Percentiles rank a stretch among this genome's conserved stretches.
These are phyloP conservation scores for Odontocolon sp. DNA, from an alignment of 2,888 invertebrate genomes.

Conservation along the genomic window DNA sequence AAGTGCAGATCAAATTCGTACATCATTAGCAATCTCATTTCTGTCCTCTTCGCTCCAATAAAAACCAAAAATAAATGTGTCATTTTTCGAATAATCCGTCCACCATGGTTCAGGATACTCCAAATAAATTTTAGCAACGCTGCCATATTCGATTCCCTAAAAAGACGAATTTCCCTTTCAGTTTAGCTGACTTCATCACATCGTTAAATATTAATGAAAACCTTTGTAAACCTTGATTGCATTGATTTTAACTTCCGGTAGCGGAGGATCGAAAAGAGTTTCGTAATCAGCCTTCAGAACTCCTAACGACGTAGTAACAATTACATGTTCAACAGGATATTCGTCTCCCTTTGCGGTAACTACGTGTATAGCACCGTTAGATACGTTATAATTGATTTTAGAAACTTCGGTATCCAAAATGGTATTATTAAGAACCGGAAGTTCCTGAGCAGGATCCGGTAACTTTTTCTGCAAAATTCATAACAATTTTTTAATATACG, in stretches of 20 bases:
- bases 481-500: neutral
- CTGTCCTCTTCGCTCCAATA: constrained; percentile 83
- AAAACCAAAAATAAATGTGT: constrained; percentile 80
- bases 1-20: constrained; percentile 8
- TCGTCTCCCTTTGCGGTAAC: constrained; percentile 80
- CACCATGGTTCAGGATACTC: constrained; percentile 86
- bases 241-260: constrained; percentile 82
- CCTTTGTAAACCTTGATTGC: constrained; percentile 80
- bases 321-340: constrained; percentile 84
- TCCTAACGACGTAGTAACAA: constrained; percentile 87
- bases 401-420: constrained; percentile 68
- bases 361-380: constrained; percentile 57
- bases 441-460: constrained; percentile 70
- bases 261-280: constrained; percentile 82
- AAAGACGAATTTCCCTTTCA: constrained; percentile 39
- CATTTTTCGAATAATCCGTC: constrained; percentile 70
- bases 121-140: constrained; percentile 86
- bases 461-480: constrained; percentile 68
- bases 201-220: neutral
- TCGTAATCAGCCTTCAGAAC: constrained; percentile 84
- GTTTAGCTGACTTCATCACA: neutral
- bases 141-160: constrained; percentile 84
- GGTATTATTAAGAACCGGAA: constrained; percentile 70
- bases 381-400: constrained; percentile 65
- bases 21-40: constrained; percentile 54